phyloP scores from a whole-genome alignment of 2,797 vertebrate species.

The Eremophila alpestris region DNA sequence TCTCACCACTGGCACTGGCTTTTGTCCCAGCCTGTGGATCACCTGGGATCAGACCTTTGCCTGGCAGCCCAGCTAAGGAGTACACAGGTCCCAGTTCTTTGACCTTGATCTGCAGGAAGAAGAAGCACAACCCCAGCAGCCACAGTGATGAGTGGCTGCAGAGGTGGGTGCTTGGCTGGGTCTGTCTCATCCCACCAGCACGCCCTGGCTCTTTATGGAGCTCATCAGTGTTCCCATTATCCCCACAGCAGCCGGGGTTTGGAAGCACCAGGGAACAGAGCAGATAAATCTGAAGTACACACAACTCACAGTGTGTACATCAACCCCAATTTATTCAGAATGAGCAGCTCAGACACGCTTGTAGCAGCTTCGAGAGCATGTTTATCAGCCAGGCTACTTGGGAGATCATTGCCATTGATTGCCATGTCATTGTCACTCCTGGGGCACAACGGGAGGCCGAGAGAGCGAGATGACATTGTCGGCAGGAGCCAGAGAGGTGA shows the following conservation, averaged over 20 bases:
- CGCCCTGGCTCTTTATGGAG: neutral
- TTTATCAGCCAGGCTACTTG: constrained; percentile 36
- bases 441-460: neutral
- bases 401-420: constrained; percentile 58
- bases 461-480: neutral
- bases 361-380: neutral
- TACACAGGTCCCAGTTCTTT: fast-evolving
- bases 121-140: neutral
- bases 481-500: neutral
- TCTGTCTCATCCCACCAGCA: neutral
- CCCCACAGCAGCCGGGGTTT: neutral
- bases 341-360: neutral
- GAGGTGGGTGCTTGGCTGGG: neutral
- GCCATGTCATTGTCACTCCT: constrained; percentile 46
- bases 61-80: neutral
- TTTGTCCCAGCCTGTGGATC: neutral
- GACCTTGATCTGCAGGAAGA: neutral
- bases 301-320: neutral
- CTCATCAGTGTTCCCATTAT: neutral
- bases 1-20: neutral
- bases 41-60: neutral
- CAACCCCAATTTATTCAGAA: constrained; percentile 28
- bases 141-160: fast-evolving
- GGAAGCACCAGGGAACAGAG: neutral
- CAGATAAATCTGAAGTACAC: neutral